Evolutionary conservation across 2,888 invertebrate genomes (phyloP).

Genomic region (Rhaphigaster nebulosa): DNA sequence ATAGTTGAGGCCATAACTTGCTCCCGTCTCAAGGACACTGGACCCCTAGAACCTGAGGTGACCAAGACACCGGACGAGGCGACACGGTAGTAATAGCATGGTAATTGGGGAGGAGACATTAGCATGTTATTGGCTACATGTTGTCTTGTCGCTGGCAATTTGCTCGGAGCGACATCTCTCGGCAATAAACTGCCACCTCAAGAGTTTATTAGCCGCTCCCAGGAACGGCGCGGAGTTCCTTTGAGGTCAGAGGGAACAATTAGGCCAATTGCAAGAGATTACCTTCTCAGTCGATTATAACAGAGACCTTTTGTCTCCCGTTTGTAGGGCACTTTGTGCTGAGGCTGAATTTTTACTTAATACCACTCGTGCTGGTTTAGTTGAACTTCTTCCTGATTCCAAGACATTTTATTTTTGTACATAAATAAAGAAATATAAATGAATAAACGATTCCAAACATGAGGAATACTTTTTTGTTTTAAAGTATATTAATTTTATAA

Average conservation of each 20-base stretch:
- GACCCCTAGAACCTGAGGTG: neutral
- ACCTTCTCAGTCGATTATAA: slow-evolving; percentile 19
- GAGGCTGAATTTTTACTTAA: neutral
- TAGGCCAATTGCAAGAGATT: neutral
- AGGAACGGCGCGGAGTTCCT: neutral
- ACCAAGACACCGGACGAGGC: slow-evolving; percentile 6
- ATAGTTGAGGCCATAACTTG: neutral
- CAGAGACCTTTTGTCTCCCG: neutral
- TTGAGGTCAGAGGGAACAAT: neutral
- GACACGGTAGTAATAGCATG: slow-evolving; percentile 47
- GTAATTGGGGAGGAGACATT: slow-evolving; percentile 22
- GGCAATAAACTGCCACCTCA: slow-evolving; percentile 13
- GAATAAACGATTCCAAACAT: too few species aligned
- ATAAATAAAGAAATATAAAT: too few species aligned
- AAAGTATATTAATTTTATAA: too few species aligned
- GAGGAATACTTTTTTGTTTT: too few species aligned
- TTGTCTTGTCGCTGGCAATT: neutral
- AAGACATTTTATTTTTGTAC: too few species aligned
- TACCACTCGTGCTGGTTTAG: neutral
- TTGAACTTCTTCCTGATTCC: neutral
- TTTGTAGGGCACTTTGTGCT: neutral
- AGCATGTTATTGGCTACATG: slow-evolving; percentile 48
- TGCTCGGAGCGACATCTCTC: slow-evolving; percentile 31
- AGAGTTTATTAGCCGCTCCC: slow-evolving; percentile 12
- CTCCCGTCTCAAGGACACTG: neutral